Evolutionary conservation across 2,888 invertebrate genomes (phyloP).

Genomic region (Noctua comes): DNA sequence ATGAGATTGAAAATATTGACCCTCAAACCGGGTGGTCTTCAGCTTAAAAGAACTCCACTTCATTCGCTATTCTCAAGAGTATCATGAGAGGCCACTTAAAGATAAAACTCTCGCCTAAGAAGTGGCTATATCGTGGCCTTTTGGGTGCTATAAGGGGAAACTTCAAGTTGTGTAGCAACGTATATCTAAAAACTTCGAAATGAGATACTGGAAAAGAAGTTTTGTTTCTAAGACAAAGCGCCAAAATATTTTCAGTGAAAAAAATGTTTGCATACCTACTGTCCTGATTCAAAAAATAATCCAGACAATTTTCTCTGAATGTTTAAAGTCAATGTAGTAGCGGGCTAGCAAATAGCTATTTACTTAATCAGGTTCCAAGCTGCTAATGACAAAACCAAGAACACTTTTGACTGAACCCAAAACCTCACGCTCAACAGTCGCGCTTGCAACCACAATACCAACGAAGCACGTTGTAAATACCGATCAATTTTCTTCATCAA

Average conservation of each 20-base stretch:
- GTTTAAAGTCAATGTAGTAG: not conserved
- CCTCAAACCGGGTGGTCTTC: conserved; percentile 8
- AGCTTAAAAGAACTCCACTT: conserved; percentile 33
- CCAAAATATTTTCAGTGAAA: not conserved
- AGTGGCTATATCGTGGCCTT: conserved; percentile 28
- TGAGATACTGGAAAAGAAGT: not conserved
- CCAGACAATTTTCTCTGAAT: not conserved
- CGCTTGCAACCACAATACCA: not conserved
- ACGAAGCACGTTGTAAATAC: not conserved
- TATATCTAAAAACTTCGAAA: conserved; percentile 3
- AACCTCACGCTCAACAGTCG: not conserved
- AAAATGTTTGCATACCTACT: not conserved
- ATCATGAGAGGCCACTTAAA: conserved; percentile 38
- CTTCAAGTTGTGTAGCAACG: conserved; percentile 14
- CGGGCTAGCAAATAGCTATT: not conserved
- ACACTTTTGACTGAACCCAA: not conserved
- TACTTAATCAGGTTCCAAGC: not conserved
- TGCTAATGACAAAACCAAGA: not conserved
- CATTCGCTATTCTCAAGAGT: conserved; percentile 34
- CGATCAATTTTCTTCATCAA: not conserved
- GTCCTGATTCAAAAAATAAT: not conserved
- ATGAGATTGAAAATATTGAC: conserved; percentile 5
- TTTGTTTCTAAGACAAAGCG: not conserved
- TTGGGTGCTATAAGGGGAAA: conserved; percentile 24
- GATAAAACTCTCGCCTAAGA: conserved; percentile 39